phyloP scores from a whole-genome alignment of 92 coral and sea anemone genomes.

The Siderastrea radians region DNA sequence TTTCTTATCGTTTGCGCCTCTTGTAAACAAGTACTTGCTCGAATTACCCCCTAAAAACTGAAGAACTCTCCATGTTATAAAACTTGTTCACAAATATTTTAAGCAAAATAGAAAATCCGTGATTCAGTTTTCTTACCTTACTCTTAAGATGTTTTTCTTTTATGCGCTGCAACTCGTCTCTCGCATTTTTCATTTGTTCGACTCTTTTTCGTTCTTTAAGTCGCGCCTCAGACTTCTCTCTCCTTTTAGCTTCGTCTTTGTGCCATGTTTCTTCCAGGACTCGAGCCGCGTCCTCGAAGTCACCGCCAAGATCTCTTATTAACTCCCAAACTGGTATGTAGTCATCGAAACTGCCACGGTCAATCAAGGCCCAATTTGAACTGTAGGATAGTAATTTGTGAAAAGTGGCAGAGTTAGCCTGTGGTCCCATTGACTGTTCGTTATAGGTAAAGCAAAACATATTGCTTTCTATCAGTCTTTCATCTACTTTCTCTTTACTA shows the following conservation, averaged over 20 bases:
- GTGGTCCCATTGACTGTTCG: constrained; percentile 38
- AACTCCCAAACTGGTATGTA: constrained; percentile 19
- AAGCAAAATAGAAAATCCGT: too few relatives aligned
- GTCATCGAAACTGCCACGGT: not conserved
- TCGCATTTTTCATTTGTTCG: not conserved
- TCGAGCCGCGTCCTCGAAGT: not conserved
- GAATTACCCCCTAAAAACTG: too few relatives aligned
- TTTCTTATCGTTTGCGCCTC: too few relatives aligned
- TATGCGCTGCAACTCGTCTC: not conserved
- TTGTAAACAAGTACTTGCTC: too few relatives aligned
- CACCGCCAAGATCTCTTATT: not conserved
- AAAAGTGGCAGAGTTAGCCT: constrained; percentile 14
- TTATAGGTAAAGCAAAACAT: not conserved
- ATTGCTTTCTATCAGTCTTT: not conserved
- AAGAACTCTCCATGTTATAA: too few relatives aligned
- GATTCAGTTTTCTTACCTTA: not conserved
- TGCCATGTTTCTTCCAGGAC: not conserved
- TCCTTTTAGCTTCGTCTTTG: not conserved
- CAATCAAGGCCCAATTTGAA: constrained; percentile 42
- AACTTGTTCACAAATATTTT: too few relatives aligned
- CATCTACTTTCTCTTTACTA: not conserved
- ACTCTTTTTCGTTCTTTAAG: not conserved
- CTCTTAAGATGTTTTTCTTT: not conserved
- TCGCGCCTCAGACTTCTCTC: not conserved
- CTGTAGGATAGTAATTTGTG: constrained; percentile 14